A percentile compares a stretch with the other conserved stretches of the same genome.
phyloP scores from a whole-genome alignment of 2,113 vertebrate species.

The Triplophysa tibetana region DNA sequence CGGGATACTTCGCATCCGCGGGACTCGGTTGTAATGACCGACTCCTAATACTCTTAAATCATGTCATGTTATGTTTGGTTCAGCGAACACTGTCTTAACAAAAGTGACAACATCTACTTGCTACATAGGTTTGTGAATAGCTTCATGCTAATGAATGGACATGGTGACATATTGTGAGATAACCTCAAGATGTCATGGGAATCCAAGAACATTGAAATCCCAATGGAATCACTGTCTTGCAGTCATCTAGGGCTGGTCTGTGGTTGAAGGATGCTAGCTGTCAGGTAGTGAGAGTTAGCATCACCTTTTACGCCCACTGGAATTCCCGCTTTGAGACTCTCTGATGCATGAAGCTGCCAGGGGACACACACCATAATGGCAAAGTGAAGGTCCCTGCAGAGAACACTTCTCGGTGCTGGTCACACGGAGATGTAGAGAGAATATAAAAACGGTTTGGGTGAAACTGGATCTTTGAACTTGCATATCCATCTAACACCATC shows the following conservation, averaged over 20 bases:
- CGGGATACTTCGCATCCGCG: conserved; percentile 38
- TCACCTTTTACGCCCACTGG: conserved; percentile 29
- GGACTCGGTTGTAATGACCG: conserved; percentile 16
- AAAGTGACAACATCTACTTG: neutral
- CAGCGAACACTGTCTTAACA: conserved; percentile 2
- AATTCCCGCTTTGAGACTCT: conserved; percentile 20
- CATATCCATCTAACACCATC: too few species aligned
- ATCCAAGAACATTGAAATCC: conserved; percentile 34
- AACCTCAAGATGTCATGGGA: conserved; percentile 26
- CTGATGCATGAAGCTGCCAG: conserved; percentile 39
- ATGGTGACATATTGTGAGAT: neutral
- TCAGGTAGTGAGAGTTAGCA: conserved; percentile 37
- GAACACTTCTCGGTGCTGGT: neutral
- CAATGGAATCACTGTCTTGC: conserved; percentile 18
- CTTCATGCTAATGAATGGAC: conserved; percentile 1
- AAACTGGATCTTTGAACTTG: neutral
- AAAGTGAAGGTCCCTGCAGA: conserved; percentile 31
- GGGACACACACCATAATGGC: conserved; percentile 30
- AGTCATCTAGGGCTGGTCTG: conserved; percentile 7
- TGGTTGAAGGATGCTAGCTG: conserved; percentile 40
- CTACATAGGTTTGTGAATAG: conserved; percentile 7
- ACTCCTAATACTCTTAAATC: conserved; percentile 44
- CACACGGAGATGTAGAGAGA: neutral
- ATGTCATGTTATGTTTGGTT: conserved; percentile 5
- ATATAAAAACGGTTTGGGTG: neutral